These are phyloP conservation scores for Lithophane leautieri DNA, from an alignment of 2,888 invertebrate species.

Conservation along the genomic window DNA sequence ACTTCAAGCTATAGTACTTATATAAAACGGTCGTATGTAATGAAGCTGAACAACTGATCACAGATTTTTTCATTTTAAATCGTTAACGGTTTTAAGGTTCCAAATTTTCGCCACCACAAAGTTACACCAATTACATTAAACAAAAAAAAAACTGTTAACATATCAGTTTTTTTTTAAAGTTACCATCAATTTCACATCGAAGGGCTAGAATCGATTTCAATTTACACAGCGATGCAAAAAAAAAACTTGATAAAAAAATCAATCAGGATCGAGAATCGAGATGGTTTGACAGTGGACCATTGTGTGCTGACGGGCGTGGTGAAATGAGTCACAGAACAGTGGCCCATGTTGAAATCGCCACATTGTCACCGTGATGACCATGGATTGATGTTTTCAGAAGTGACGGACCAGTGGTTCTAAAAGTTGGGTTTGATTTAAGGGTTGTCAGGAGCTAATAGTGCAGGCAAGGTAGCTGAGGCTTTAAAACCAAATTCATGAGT, in stretches of 20 bases:
- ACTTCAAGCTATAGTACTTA: not conserved
- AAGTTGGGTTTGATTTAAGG: conserved; percentile 52
- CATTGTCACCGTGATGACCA: conserved; percentile 84
- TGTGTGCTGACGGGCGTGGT: conserved; percentile 86
- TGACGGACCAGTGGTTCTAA: conserved; percentile 75
- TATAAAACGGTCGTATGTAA: not conserved
- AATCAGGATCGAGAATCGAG: conserved; percentile 85
- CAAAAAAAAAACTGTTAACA: conserved; percentile 63
- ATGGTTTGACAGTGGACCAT: conserved; percentile 84
- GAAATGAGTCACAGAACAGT: conserved; percentile 83
- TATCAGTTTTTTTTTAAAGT: conserved; percentile 66
- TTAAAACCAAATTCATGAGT: not conserved
- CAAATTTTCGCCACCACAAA: conserved; percentile 28
- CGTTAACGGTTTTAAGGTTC: not conserved
- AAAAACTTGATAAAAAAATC: conserved; percentile 86
- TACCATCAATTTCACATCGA: conserved; percentile 75
- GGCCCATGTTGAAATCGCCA: conserved; percentile 80
- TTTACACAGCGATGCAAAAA: conserved; percentile 79
- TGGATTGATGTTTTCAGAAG: conserved; percentile 73
- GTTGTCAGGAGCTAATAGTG: not conserved
- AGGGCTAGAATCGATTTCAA: conserved; percentile 85
- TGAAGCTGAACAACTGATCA: not conserved
- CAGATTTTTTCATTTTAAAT: not conserved
- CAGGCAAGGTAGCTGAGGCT: not conserved
- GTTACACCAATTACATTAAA: conserved; percentile 17